These are phyloP conservation scores for Pegoplata infirma DNA, from an alignment of 2,888 invertebrate species.

Conservation along the genomic window DNA sequence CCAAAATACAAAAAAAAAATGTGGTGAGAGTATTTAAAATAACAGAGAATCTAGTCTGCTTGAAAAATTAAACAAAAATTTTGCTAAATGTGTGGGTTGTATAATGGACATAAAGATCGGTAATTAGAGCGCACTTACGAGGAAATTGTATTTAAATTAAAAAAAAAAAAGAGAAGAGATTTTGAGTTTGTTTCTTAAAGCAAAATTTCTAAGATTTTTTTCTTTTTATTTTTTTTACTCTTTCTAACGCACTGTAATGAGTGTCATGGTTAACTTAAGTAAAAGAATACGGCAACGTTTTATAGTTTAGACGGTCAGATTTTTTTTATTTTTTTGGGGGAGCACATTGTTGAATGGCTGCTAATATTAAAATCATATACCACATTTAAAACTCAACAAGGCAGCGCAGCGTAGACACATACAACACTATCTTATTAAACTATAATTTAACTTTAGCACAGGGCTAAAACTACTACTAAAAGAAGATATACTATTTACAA, in stretches of 20 bases:
- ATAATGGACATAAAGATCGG: constrained; percentile 46
- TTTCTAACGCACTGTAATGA: constrained; percentile 54
- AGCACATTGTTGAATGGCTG: constrained; percentile 55
- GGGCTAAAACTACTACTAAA: not conserved
- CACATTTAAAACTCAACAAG: constrained; percentile 50
- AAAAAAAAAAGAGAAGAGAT: constrained; percentile 43
- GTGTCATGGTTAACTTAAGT: constrained; percentile 57
- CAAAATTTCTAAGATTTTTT: constrained; percentile 27
- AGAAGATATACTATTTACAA: not conserved
- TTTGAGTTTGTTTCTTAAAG: constrained; percentile 29
- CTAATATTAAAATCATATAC: constrained; percentile 51
- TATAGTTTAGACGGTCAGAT: constrained; percentile 41
- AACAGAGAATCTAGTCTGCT: constrained; percentile 38
- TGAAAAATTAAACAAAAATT: constrained; percentile 4
- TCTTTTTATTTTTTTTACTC: constrained; percentile 46
- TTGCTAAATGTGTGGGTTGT: constrained; percentile 56
- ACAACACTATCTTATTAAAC: constrained; percentile 8
- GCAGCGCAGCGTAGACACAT: constrained; percentile 52
- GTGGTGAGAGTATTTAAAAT: constrained; percentile 39
- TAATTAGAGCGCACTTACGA: constrained; percentile 53
- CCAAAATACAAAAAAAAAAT: constrained; percentile 31
- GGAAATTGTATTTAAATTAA: constrained; percentile 31
- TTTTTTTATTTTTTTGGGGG: constrained; percentile 41
- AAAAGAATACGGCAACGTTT: constrained; percentile 60
- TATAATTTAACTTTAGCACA: constrained; percentile 8